phyloP scores from a whole-genome alignment of 2,797 vertebrate species.

The Channa striata region DNA sequence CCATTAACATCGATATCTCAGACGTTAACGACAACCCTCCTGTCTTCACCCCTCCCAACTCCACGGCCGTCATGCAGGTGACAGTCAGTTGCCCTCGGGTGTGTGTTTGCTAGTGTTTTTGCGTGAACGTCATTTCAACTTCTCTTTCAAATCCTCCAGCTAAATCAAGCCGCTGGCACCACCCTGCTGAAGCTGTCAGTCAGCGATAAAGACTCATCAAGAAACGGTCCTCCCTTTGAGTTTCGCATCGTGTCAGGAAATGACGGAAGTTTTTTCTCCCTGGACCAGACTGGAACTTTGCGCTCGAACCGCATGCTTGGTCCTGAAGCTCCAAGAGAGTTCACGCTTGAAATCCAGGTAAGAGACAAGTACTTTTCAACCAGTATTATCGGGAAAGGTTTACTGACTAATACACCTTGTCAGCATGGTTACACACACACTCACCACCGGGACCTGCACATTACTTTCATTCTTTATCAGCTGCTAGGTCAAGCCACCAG shows the following conservation, averaged over 20 bases:
- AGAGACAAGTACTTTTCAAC: neutral
- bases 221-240: conserved; percentile 93
- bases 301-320: conserved; percentile 79
- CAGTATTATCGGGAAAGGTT: conserved; percentile 17
- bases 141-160: conserved; percentile 74
- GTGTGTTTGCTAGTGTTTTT: neutral
- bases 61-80: conserved; percentile 94
- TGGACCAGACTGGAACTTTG: conserved; percentile 90
- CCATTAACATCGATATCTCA: conserved; percentile 94
- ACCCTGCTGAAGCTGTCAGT: conserved; percentile 89
- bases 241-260: conserved; percentile 92
- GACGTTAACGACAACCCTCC: conserved; percentile 97
- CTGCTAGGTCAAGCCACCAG: conserved; percentile 9
- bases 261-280: conserved; percentile 85
- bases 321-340: conserved; percentile 87
- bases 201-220: conserved; percentile 91
- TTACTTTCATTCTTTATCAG: conserved; percentile 15
- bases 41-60: conserved; percentile 90
- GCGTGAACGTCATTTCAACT: neutral
- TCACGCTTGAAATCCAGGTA: conserved; percentile 92
- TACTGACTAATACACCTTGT: conserved; percentile 9
- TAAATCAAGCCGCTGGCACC: conserved; percentile 91
- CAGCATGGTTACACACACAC: conserved; percentile 21
- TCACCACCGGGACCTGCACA: neutral
- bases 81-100: too few species aligned